Conservation (phyloP, 2,113 vertebrate species). For the Nyctibius bracteatus region DNA sequence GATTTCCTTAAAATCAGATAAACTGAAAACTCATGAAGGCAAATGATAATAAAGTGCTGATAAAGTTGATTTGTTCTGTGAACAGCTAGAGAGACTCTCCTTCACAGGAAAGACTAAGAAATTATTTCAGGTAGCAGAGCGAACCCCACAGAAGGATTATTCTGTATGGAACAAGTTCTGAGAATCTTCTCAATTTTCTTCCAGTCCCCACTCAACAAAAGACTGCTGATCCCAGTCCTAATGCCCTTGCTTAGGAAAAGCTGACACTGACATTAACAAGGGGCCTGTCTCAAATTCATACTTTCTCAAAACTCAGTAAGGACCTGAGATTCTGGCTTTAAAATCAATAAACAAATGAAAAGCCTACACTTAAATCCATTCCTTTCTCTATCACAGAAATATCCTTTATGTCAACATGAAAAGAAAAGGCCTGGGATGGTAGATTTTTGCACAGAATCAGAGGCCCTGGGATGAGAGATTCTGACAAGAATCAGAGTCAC, state of each 20-base stretch:
- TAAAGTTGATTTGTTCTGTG: neutral
- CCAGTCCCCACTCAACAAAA: neutral
- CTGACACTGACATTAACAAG: neutral
- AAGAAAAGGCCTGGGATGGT: neutral
- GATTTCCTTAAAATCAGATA: neutral
- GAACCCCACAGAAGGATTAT: neutral
- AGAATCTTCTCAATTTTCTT: neutral
- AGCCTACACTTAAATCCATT: neutral
- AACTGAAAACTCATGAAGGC: neutral
- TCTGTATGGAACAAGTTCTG: neutral
- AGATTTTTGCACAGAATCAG: neutral
- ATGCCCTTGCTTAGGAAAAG: neutral
- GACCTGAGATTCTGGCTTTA: neutral
- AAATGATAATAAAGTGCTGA: neutral
- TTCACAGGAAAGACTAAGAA: neutral
- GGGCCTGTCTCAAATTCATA: neutral
- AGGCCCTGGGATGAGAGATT: neutral
- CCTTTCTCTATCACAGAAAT: neutral
- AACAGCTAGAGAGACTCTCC: neutral
- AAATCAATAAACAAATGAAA: neutral
- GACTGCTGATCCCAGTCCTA: neutral
- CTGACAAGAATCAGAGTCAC: neutral
- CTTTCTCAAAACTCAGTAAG: neutral
- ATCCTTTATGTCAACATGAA: neutral
- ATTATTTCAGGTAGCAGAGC: neutral